Evolutionary conservation across 2,888 invertebrate species (phyloP).

Genomic region (Cataglyphis livida): DNA sequence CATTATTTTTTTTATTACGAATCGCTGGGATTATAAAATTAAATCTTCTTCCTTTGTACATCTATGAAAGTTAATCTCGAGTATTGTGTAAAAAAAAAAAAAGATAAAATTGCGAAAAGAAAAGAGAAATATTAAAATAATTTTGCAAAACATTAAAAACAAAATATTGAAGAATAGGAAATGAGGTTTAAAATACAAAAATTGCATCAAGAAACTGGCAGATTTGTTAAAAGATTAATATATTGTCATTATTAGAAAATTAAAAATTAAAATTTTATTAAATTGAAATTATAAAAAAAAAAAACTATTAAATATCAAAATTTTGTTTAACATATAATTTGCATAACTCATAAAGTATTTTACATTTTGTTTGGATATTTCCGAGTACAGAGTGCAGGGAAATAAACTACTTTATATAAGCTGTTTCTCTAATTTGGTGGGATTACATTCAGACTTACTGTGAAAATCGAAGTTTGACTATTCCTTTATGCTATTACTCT

Average conservation of each 20-base stretch:
- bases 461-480: conserved; percentile 7
- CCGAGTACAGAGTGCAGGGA: not conserved
- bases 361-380: conserved; percentile 16
- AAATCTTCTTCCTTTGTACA: conserved; percentile 38
- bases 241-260: not conserved
- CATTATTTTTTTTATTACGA: conserved; percentile 38
- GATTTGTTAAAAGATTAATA: not conserved
- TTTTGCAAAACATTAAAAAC: conserved; percentile 21
- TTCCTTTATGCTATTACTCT: conserved; percentile 21
- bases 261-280: not conserved
- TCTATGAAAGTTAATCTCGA: conserved; percentile 4
- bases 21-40: conserved; percentile 38
- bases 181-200: not conserved
- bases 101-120: not conserved
- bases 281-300: not conserved
- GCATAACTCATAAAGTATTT: conserved; percentile 36
- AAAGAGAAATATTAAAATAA: not conserved
- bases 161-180: not conserved
- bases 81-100: not conserved
- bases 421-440: not conserved
- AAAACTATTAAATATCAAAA: conserved; percentile 11
- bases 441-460: not conserved
- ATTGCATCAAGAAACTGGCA: not conserved
- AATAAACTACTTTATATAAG: conserved; percentile 3
- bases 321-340: not conserved